These are phyloP conservation scores for Colostygia pectinataria DNA, from an alignment of 2,888 invertebrate species.

Conservation along the genomic window DNA sequence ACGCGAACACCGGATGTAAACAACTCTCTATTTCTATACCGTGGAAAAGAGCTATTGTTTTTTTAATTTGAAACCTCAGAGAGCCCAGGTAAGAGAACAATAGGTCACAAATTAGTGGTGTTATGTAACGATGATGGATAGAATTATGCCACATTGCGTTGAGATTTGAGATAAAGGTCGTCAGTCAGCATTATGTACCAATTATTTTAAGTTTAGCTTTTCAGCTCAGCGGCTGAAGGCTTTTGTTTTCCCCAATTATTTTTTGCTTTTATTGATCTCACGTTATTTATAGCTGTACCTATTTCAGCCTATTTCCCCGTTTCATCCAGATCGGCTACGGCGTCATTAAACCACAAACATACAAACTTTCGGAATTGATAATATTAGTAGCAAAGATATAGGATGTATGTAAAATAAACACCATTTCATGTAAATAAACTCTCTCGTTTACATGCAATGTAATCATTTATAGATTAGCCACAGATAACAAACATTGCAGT, in stretches of 20 bases:
- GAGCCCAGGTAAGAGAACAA: slow-evolving; percentile 11
- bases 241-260: too few species aligned
- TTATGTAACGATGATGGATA: slow-evolving; percentile 18
- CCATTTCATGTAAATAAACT: slow-evolving; percentile 24
- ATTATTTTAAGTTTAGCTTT: slow-evolving; percentile 9
- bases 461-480: slow-evolving; percentile 34
- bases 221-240: not conserved
- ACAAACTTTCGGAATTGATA: too few species aligned
- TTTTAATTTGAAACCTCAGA: slow-evolving; percentile 21
- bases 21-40: slow-evolving; percentile 65
- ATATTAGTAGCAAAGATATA: too few species aligned
- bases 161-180: not conserved
- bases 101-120: slow-evolving; percentile 21
- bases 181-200: slow-evolving; percentile 10
- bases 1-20: slow-evolving; percentile 56
- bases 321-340: too few species aligned
- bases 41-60: slow-evolving; percentile 34
- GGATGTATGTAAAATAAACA: slow-evolving; percentile 17
- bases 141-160: slow-evolving; percentile 19
- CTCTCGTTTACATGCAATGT: slow-evolving; percentile 24
- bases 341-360: too few species aligned
- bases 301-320: too few species aligned
- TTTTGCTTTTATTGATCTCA: too few species aligned
- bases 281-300: too few species aligned
- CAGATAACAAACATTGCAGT: slow-evolving; percentile 28